Evolutionary conservation across 2,113 vertebrate genomes (phyloP).

Genomic region (Scatophagus argus): DNA sequence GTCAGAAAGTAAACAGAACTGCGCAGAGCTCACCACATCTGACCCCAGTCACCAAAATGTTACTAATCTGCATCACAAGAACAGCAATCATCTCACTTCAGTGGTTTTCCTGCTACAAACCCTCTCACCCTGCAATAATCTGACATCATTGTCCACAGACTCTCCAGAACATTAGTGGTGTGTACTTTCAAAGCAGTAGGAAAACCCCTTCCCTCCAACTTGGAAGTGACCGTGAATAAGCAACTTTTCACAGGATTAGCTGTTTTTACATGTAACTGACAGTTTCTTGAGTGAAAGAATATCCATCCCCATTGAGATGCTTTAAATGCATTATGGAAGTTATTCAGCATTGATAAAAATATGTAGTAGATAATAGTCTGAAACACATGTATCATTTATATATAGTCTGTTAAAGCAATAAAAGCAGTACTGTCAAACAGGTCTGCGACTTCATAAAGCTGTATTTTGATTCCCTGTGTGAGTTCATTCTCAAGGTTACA

Average conservation of each 20-base stretch:
- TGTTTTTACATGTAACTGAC: constrained; percentile 26
- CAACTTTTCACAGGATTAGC: constrained; percentile 44
- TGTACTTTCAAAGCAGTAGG: constrained; percentile 57
- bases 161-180: constrained; percentile 58
- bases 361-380: neutral
- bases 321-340: neutral
- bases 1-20: constrained; percentile 69
- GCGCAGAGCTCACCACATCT: constrained; percentile 61
- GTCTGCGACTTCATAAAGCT: neutral
- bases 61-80: constrained; percentile 73
- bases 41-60: constrained; percentile 52
- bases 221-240: constrained; percentile 53
- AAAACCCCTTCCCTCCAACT: constrained; percentile 58
- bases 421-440: neutral
- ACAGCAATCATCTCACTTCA: constrained; percentile 59
- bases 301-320: neutral
- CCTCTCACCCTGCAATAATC: constrained; percentile 45
- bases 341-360: neutral
- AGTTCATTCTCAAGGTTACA: neutral
- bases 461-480: too few relatives aligned
- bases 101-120: constrained; percentile 55
- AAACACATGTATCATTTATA: neutral
- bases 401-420: neutral
- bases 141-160: constrained; percentile 60
- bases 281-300: neutral